Conservation (phyloP, 1,140 invertebrate genomes). For the Apis dorsata region DNA sequence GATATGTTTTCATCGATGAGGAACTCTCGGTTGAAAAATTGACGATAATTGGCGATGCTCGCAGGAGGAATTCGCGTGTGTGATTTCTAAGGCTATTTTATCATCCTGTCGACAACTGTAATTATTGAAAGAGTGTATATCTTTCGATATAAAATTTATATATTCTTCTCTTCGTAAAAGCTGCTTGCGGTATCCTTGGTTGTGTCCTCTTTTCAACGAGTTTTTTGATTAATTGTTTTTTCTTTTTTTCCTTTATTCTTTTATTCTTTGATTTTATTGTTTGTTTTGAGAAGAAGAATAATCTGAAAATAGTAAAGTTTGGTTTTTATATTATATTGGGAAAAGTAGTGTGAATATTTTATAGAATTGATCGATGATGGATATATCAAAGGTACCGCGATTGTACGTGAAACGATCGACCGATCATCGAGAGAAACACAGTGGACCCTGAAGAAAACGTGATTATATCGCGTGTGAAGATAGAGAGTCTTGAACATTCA, state of each 20-base stretch:
- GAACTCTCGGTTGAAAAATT: neutral
- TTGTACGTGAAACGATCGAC: constrained; percentile 28
- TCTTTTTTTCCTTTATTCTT: neutral
- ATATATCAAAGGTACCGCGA: neutral
- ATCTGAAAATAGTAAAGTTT: neutral
- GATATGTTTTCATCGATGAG: too few relatives aligned
- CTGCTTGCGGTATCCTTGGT: neutral
- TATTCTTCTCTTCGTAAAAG: neutral
- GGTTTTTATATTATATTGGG: neutral
- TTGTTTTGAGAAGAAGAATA: neutral
- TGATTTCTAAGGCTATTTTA: constrained; percentile 10
- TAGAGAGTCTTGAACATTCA: neutral
- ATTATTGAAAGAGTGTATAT: constrained; percentile 17
- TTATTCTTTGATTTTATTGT: neutral
- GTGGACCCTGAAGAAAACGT: constrained; percentile 30
- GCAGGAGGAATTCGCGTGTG: neutral
- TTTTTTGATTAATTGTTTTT: neutral
- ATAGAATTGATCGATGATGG: constrained; percentile 1
- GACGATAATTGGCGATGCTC: neutral
- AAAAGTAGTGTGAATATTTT: too few relatives aligned
- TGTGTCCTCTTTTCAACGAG: neutral
- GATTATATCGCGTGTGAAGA: too few relatives aligned
- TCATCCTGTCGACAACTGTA: constrained; percentile 1
- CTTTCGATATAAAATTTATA: neutral
- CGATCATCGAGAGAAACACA: constrained; percentile 35